Percentiles rank a stretch among this genome's conserved stretches.
Conservation (phyloP, 2,797 vertebrate species). For the Sebastes nivosus region DNA sequence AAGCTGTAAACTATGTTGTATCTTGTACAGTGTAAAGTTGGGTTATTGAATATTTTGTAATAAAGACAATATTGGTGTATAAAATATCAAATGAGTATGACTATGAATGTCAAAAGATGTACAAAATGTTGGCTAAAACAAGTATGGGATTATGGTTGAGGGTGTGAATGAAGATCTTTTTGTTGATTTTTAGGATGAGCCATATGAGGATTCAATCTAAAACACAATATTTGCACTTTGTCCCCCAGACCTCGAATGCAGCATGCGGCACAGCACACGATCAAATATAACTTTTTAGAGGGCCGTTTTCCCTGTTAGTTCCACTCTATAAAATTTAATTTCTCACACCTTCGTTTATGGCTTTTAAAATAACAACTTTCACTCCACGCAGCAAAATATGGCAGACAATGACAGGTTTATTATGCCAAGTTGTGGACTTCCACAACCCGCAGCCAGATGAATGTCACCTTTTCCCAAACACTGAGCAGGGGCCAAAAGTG, state of each 20-base stretch:
- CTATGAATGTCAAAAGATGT: neutral
- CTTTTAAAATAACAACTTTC: constrained; percentile 42
- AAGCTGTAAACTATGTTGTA: constrained; percentile 81
- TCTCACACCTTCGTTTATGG: constrained; percentile 39
- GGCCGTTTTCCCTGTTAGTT: constrained; percentile 25
- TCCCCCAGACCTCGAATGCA: neutral
- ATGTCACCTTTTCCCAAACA: constrained; percentile 39
- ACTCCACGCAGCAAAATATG: constrained; percentile 9
- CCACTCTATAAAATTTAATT: constrained; percentile 24
- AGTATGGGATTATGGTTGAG: neutral
- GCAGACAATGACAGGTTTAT: constrained; percentile 31
- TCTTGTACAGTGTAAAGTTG: constrained; percentile 85
- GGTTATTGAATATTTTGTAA: constrained; percentile 85
- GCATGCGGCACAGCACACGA: neutral
- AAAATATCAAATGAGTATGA: constrained; percentile 50
- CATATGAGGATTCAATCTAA: neutral
- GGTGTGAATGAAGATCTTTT: neutral
- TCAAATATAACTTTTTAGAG: constrained; percentile 25
- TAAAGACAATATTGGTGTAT: constrained; percentile 84
- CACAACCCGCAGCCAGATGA: constrained; percentile 20
- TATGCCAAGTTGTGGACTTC: neutral
- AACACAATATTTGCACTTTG: constrained; percentile 18
- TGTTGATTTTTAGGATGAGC: neutral
- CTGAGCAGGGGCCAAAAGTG: constrained; percentile 21
- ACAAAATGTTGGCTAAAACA: neutral